Evolutionary conservation across 1,140 invertebrate species (phyloP), one percentile per base, ranked within the genome.

Genomic region (Achroia grisella): DNA sequence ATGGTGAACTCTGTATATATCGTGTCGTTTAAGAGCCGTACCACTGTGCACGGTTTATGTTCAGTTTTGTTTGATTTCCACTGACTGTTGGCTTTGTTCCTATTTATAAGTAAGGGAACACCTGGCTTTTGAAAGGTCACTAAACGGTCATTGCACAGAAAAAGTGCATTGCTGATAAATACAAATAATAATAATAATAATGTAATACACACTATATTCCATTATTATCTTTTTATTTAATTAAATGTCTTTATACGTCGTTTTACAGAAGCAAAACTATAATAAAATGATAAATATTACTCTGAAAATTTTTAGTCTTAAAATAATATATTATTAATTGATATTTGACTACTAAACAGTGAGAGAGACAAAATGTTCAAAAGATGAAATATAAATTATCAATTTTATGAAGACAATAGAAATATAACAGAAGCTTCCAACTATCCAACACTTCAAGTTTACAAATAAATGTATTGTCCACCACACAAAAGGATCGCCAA

Each of bases 51-150:
- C 17, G 35, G 4, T 8, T 15, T 57, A 59, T 72, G 70, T 67
- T 53, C 39, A 32, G 41, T 52, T 54, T 14, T 14, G 31, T 55
- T 55, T 49, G 47, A 51, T 56, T 69, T 52, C 54, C 44, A 45
- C 36, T 55, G 48, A 56, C 32, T 48, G 51, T 11, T 35, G 35
- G 43, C 47, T 54, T 62, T 59, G 59, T 59, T 57, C 39, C 34
- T 40, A 45, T 48, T 48, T 39, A 35, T 14, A 36, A n/a, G 40
- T 32, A 36, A 17, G 28, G 39, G 29, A 39, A 29, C 54, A 61
- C 42, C 57, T 52, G 44, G 52, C 17, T 39, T 39, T 42, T 51
- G 17, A 23, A 23, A 23, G 39, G 27, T 37, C 39, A 47, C 35
- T 34, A 32, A 46, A 52, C 30, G 29, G 35, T 46, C 45, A 52